Evolutionary conservation across 2,797 vertebrate genomes (phyloP).

Genomic region (Odontamblyopus rebecca): DNA sequence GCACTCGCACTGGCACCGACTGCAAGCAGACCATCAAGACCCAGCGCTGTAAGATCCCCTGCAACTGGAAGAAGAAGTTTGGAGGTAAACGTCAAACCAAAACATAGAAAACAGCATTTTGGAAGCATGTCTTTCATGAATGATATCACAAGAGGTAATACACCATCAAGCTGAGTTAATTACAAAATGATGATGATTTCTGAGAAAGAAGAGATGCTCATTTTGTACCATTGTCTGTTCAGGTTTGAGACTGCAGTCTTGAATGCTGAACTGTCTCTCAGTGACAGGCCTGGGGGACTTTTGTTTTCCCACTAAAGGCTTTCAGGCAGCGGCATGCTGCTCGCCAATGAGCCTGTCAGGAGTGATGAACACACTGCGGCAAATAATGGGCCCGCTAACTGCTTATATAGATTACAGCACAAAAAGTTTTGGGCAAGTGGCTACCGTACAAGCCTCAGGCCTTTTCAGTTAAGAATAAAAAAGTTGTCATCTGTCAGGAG

Average conservation of each 20-base stretch:
- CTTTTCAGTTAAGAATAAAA: slow-evolving; percentile 23
- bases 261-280: slow-evolving; percentile 44
- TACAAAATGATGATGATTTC: slow-evolving; percentile 26
- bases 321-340: slow-evolving; percentile 53
- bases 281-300: slow-evolving; percentile 49
- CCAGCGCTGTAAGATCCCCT: slow-evolving; percentile 97
- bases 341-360: slow-evolving; percentile 53
- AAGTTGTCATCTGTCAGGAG: background rate
- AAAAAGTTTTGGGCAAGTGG: slow-evolving; percentile 29
- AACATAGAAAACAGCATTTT: slow-evolving; percentile 14
- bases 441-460: slow-evolving; percentile 23
- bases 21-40: slow-evolving; percentile 98
- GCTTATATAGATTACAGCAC: slow-evolving; percentile 41
- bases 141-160: background rate
- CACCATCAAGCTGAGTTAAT: background rate
- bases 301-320: slow-evolving; percentile 53
- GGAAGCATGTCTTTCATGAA: background rate
- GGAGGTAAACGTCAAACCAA: slow-evolving; percentile 80
- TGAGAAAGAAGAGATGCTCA: slow-evolving; percentile 43
- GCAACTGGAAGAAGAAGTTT: slow-evolving; percentile 99
- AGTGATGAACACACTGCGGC: slow-evolving; percentile 57
- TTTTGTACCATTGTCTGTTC: slow-evolving; percentile 44
- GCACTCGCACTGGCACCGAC: slow-evolving; percentile 87
- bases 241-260: slow-evolving; percentile 35
- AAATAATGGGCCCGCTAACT: slow-evolving; percentile 48